These are phyloP conservation scores for Metellina segmentata DNA, from an alignment of 2,888 invertebrate genomes.

Conservation along the genomic window DNA sequence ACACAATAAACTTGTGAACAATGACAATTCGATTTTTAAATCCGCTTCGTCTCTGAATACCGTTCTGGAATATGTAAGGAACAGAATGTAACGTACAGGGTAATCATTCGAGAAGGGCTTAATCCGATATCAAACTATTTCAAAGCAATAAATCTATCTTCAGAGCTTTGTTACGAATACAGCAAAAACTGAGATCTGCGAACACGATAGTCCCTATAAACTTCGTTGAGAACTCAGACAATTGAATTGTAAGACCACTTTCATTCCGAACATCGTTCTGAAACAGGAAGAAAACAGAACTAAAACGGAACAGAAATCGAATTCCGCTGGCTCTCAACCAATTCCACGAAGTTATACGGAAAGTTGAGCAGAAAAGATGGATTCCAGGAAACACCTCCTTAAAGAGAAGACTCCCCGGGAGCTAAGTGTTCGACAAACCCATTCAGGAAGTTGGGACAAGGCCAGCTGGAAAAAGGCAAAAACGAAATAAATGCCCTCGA, in stretches of 20 bases:
- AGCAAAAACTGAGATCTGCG: too few species aligned
- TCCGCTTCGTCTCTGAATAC: too few species aligned
- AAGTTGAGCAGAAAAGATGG: neutral
- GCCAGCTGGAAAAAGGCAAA: neutral
- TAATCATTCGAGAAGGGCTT: too few species aligned
- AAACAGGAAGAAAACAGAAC: neutral
- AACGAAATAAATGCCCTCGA: neutral
- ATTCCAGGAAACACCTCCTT: neutral
- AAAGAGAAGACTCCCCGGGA: neutral
- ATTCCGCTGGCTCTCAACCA: neutral
- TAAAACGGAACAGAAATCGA: neutral
- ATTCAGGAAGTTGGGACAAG: slow-evolving; percentile 6
- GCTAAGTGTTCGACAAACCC: slow-evolving; percentile 16
- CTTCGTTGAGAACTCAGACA: too few species aligned
- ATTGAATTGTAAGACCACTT: neutral
- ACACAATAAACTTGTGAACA: too few species aligned
- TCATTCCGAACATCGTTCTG: neutral
- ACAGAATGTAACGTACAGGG: too few species aligned
- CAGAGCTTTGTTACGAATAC: too few species aligned
- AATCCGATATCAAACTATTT: too few species aligned
- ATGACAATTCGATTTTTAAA: too few species aligned
- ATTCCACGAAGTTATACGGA: neutral
- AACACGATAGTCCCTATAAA: too few species aligned
- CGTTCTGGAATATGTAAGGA: too few species aligned
- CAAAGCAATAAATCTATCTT: too few species aligned